Conservation (phyloP, 2,113 vertebrate species). For the Columbina picui region DNA sequence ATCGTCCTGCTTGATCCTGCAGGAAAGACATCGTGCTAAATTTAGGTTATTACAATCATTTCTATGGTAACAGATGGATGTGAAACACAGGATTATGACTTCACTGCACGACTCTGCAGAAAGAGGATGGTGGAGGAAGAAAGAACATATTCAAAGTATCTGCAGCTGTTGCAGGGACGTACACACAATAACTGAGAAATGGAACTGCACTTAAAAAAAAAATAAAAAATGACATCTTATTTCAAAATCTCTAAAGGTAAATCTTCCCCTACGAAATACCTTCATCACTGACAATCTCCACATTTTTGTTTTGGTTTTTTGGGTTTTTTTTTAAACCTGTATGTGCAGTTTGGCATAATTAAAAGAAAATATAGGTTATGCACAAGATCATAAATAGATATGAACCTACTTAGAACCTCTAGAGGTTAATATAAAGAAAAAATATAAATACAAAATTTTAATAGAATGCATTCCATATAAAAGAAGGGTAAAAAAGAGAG, state of each 20-base stretch:
- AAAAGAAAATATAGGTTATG: slow-evolving; percentile 22
- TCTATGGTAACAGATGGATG: slow-evolving; percentile 72
- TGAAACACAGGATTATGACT: slow-evolving; percentile 71
- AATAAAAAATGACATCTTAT: accelerated
- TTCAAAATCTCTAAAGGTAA: not conserved
- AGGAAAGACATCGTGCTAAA: slow-evolving; percentile 61
- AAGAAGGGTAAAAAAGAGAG: not conserved
- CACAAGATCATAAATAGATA: slow-evolving; percentile 27
- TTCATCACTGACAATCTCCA: not conserved
- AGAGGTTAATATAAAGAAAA: slow-evolving; percentile 9
- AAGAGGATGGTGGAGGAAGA: slow-evolving; percentile 27
- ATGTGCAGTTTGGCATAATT: not conserved
- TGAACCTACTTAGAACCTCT: not conserved
- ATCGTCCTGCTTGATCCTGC: slow-evolving; percentile 54
- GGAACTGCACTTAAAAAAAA: not conserved
- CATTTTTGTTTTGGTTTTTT: not conserved
- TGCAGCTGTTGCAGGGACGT: slow-evolving; percentile 20
- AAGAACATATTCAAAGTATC: slow-evolving; percentile 47
- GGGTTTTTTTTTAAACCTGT: not conserved
- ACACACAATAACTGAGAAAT: not conserved
- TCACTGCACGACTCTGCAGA: slow-evolving; percentile 64
- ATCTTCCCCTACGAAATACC: not conserved
- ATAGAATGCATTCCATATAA: not conserved
- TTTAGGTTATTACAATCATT: slow-evolving; percentile 73
- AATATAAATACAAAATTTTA: not conserved